phyloP scores from a whole-genome alignment of 2,888 invertebrate genomes.

The Acrocera orbiculus region DNA sequence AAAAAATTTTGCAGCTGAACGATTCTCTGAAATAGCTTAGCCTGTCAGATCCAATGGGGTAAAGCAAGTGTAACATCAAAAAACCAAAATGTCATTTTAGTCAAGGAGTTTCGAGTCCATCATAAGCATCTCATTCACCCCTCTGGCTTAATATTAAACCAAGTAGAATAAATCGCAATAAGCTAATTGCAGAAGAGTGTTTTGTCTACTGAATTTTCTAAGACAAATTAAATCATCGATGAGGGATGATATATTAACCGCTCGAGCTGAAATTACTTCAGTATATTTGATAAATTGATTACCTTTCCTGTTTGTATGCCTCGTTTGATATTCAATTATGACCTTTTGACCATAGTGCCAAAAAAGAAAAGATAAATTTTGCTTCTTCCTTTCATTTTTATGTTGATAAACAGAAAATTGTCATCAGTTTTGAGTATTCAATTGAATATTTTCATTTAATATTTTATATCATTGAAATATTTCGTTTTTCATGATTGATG shows the following conservation, averaged over 20 bases:
- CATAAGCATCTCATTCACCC: conserved; percentile 9
- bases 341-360: too few species aligned
- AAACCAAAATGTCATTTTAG: too few species aligned
- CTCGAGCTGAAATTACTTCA: conserved; percentile 9
- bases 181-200: conserved; percentile 13
- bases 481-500: conserved; percentile 11
- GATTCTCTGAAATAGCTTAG: too few species aligned
- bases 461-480: conserved; percentile 9
- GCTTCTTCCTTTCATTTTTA: too few species aligned
- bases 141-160: conserved; percentile 6
- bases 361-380: too few species aligned
- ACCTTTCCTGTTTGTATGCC: conserved; percentile 3
- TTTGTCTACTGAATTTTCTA: conserved; percentile 9
- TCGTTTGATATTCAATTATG: conserved; percentile 6
- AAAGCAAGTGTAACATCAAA: too few species aligned
- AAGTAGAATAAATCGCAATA: conserved; percentile 13
- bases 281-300: conserved; percentile 7
- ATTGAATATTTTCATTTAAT: too few species aligned
- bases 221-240: conserved; percentile 12
- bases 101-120: neutral
- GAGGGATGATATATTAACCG: conserved; percentile 11
- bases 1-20: too few species aligned
- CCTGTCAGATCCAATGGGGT: too few species aligned
- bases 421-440: too few species aligned
- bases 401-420: too few species aligned